Conservation (phyloP, 2,113 vertebrate species). For the Sigmodon hispidus region DNA sequence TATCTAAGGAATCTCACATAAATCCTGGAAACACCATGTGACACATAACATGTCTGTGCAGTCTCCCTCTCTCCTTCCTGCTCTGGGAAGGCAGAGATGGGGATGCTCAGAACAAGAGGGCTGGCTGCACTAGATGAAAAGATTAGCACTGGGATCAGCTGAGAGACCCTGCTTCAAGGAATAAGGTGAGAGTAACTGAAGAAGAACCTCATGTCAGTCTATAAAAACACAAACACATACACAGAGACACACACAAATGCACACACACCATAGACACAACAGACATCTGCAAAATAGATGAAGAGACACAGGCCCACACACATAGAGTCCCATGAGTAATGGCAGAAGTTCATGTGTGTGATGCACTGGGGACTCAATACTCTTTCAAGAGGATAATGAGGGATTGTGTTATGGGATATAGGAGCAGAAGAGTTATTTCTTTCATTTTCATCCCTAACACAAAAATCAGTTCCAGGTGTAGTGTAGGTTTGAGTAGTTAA, state of each 20-base stretch:
- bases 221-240: neutral
- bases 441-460: neutral
- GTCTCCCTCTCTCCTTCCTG: neutral
- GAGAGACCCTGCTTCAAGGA: neutral
- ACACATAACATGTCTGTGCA: neutral
- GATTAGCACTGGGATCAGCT: neutral
- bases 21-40: neutral
- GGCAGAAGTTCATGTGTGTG: no score
- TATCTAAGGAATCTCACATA: neutral
- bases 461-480: no score
- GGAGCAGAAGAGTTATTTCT: neutral
- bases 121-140: neutral
- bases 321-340: neutral
- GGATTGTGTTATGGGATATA: fast-evolving
- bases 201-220: neutral
- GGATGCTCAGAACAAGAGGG: neutral
- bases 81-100: neutral
- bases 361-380: neutral
- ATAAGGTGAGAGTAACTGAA: neutral
- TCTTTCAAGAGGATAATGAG: neutral
- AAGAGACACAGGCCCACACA: neutral
- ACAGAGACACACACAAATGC: no score
- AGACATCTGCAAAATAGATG: neutral
- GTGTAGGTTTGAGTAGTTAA: neutral
- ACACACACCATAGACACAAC: neutral